Percentiles rank a stretch among this genome's conserved stretches.
These are phyloP conservation scores for Ligdia adustata DNA, from an alignment of 2,888 invertebrate species.

Conservation along the genomic window DNA sequence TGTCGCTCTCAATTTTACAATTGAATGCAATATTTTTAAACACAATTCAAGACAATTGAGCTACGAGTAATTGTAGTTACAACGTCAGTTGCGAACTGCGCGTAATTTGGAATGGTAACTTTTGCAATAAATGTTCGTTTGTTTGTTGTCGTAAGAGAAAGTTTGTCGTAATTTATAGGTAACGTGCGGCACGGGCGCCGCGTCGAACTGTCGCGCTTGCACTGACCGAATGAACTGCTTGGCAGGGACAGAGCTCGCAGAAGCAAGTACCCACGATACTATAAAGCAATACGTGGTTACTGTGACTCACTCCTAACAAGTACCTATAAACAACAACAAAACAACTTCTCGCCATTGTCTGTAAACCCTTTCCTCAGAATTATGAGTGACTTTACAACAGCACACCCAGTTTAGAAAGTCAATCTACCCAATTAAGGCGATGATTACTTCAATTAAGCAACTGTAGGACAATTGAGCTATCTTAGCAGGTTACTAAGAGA, in stretches of 20 bases:
- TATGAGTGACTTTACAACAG: too few relatives aligned
- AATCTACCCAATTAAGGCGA: too few relatives aligned
- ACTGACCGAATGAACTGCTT: constrained; percentile 9
- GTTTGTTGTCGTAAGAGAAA: constrained; percentile 22
- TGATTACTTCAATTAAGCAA: too few relatives aligned
- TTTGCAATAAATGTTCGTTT: constrained; percentile 9
- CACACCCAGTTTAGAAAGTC: too few relatives aligned
- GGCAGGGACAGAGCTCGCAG: too few relatives aligned
- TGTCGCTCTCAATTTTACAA: constrained; percentile 6
- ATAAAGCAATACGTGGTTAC: too few relatives aligned
- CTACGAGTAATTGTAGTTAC: too few relatives aligned
- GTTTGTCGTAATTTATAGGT: constrained; percentile 14
- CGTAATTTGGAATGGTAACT: constrained; percentile 6
- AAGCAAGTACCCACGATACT: too few relatives aligned
- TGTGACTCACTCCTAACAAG: too few relatives aligned
- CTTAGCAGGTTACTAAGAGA: too few relatives aligned
- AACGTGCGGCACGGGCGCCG: constrained; percentile 4
- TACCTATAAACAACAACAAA: constrained; percentile 1
- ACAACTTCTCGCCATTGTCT: constrained; percentile 18
- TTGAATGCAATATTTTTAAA: constrained; percentile 6
- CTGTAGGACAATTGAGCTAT: too few relatives aligned
- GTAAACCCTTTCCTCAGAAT: background rate
- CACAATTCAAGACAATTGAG: too few relatives aligned
- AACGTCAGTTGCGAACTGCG: constrained; percentile 1
- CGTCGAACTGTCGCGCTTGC: constrained; percentile 5